Conservation (phyloP, 1,140 invertebrate species). For the Caenorhabditis elegans region WBcel235 BX284604.4:14764501-14765000, state of each 20-base stretch:
- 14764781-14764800: too few relatives aligned
- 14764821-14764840: too few relatives aligned
- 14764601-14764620: not conserved
- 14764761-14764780: too few relatives aligned
- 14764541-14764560: not conserved
- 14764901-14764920: too few relatives aligned
- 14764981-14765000: too few relatives aligned
- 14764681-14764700: not conserved
- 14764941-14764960: too few relatives aligned
- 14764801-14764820: too few relatives aligned
- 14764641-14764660: not conserved
- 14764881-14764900: too few relatives aligned
- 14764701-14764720: not conserved
- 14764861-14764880: too few relatives aligned
- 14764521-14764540: not conserved
- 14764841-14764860: too few relatives aligned
- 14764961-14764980: too few relatives aligned
- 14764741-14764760: constrained; percentile 25
- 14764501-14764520: not conserved
- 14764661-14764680: not conserved
- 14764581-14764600: not conserved
- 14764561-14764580: not conserved
- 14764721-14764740: not conserved
- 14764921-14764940: too few relatives aligned
- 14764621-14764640: not conserved